Conservation (phyloP, 2,797 vertebrate species). For the Ispidina picta region DNA sequence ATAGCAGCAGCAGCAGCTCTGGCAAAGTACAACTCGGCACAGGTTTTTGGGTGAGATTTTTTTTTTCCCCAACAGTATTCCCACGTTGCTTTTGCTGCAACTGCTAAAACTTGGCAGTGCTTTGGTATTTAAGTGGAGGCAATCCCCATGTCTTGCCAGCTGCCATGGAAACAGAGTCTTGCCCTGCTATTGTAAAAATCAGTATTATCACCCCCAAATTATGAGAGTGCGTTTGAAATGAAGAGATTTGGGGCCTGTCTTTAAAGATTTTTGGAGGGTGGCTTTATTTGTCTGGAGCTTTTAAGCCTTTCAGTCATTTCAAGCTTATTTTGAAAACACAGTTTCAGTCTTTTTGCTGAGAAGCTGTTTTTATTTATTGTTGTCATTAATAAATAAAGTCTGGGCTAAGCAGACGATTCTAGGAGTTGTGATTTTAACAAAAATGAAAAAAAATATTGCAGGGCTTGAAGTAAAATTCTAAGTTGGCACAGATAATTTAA, state of each 20-base stretch:
- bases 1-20: not conserved
- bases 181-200: not conserved
- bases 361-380: not conserved
- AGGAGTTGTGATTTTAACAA: not conserved
- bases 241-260: not conserved
- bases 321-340: not conserved
- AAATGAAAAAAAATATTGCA: not conserved
- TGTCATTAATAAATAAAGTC: not conserved
- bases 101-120: constrained; percentile 48
- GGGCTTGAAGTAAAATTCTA: not conserved
- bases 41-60: not conserved
- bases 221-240: not conserved
- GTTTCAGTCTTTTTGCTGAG: not conserved
- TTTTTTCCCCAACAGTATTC: not conserved
- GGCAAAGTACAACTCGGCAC: not conserved
- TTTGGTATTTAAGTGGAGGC: constrained; percentile 42
- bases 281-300: not conserved
- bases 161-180: constrained; percentile 48
- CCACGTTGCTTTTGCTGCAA: constrained; percentile 27
- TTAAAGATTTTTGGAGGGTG: not conserved
- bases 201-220: not conserved
- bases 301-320: not conserved
- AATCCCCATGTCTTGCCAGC: constrained; percentile 32
- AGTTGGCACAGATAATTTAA: not conserved
- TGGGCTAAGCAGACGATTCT: not conserved